Conservation (phyloP, 2,888 invertebrate genomes). For the Ormyrus labotus region DNA sequence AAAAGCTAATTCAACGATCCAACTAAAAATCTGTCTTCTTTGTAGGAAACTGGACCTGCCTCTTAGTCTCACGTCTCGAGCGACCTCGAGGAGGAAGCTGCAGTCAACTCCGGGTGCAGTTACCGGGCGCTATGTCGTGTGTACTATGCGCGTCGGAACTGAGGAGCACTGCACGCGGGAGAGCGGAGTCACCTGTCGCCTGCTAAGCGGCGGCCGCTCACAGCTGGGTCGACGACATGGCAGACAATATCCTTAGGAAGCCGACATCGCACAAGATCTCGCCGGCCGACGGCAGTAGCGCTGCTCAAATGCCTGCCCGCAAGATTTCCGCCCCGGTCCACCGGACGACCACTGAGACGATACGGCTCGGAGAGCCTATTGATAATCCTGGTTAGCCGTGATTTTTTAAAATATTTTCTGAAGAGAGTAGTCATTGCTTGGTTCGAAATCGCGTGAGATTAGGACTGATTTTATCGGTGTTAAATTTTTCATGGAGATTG, state of each 20-base stretch:
- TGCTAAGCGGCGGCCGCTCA: slow-evolving; percentile 41
- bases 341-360: slow-evolving; percentile 73
- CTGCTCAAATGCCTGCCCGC: slow-evolving; percentile 60
- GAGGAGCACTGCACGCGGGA: slow-evolving; percentile 58
- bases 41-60: slow-evolving; percentile 49
- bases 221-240: slow-evolving; percentile 48
- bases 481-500: too few species aligned
- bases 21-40: neutral
- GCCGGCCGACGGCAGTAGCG: slow-evolving; percentile 20
- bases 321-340: slow-evolving; percentile 70
- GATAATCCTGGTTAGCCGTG: slow-evolving; percentile 53
- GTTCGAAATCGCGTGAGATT: too few species aligned
- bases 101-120: slow-evolving; percentile 7
- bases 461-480: too few species aligned
- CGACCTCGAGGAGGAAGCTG: neutral
- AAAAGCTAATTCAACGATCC: too few species aligned
- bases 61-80: slow-evolving; percentile 4
- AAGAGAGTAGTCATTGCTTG: too few species aligned
- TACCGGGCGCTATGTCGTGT: slow-evolving; percentile 48
- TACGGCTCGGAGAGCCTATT: slow-evolving; percentile 68
- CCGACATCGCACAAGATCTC: slow-evolving; percentile 43
- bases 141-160: slow-evolving; percentile 43
- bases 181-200: slow-evolving; percentile 64
- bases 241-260: slow-evolving; percentile 55
- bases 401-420: too few species aligned